Conservation (phyloP, 2,888 invertebrate species). For the Caenorhabditis virilis region DNA sequence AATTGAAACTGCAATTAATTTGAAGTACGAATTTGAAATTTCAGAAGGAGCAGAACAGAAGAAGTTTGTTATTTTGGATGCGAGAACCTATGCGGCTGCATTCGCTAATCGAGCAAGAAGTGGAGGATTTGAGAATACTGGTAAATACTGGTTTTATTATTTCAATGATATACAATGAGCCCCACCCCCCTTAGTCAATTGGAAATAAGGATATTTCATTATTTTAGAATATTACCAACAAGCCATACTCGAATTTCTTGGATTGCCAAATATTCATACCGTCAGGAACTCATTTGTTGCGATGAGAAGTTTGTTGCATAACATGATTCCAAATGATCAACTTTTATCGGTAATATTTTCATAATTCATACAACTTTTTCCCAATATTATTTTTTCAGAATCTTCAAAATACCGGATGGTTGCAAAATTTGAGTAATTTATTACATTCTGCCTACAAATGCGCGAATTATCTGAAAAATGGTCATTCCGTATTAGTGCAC, state of each 20-base stretch:
- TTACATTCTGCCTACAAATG: conserved; percentile 41
- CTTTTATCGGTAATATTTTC: conserved; percentile 3
- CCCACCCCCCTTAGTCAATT: not conserved
- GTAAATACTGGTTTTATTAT: no score
- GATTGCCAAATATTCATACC: conserved; percentile 93
- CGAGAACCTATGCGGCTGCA: conserved; percentile 92
- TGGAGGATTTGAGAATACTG: conserved; percentile 90
- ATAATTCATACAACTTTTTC: not conserved
- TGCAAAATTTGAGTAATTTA: conserved; percentile 48
- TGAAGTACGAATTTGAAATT: no score
- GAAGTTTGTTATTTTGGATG: conserved; percentile 76
- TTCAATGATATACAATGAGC: no score
- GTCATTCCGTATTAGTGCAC: conserved; percentile 89
- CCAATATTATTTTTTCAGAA: conserved; percentile 18
- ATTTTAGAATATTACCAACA: conserved; percentile 84
- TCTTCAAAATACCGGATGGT: conserved; percentile 57
- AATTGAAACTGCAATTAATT: no score
- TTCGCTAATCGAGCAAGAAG: conserved; percentile 94
- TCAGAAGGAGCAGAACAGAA: conserved; percentile 31
- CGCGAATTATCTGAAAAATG: conserved; percentile 44
- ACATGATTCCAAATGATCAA: conserved; percentile 6
- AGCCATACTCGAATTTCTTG: conserved; percentile 95
- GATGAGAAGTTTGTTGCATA: conserved; percentile 74
- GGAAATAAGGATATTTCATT: not conserved
- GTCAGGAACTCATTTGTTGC: conserved; percentile 90